A percentile compares a stretch with the other conserved stretches of the same genome.
Evolutionary conservation across 2,797 vertebrate species (phyloP).

Genomic region (Bovichtus variegatus): DNA sequence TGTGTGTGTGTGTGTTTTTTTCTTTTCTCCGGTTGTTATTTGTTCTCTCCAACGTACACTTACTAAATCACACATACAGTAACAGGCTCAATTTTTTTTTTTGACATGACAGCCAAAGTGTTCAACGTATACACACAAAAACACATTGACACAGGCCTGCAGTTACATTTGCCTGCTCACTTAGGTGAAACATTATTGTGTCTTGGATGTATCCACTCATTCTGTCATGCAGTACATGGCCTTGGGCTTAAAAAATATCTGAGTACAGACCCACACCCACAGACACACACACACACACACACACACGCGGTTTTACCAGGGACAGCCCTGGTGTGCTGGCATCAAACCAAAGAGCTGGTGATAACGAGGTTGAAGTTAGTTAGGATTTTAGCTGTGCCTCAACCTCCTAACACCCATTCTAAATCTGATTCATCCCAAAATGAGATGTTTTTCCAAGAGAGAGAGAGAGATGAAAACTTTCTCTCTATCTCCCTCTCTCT

Average conservation of each 20-base stretch:
- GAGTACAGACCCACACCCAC: constrained; percentile 34
- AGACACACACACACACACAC: constrained; percentile 23
- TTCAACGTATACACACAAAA: not conserved
- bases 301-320: constrained; percentile 50
- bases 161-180: constrained; percentile 45
- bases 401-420: constrained; percentile 75
- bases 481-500: constrained; percentile 29
- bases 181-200: constrained; percentile 51
- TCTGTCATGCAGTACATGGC: constrained; percentile 56
- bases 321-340: constrained; percentile 70
- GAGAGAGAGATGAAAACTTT: constrained; percentile 76
- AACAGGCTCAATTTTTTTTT: constrained; percentile 24
- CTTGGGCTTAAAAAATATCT: constrained; percentile 66
- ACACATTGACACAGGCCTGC: not conserved
- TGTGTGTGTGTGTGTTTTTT: constrained; percentile 4
- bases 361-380: constrained; percentile 84
- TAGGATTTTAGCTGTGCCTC: constrained; percentile 80
- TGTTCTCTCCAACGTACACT: constrained; percentile 57
- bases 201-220: constrained; percentile 44
- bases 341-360: constrained; percentile 67
- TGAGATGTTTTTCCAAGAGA: constrained; percentile 76
- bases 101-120: constrained; percentile 35
- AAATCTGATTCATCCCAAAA: constrained; percentile 81
- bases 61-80: constrained; percentile 53
- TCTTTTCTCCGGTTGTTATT: constrained; percentile 57